Percentiles rank a stretch among this genome's conserved stretches.
phyloP scores from a whole-genome alignment of 2,888 invertebrate species.

The Neria commutata region DNA sequence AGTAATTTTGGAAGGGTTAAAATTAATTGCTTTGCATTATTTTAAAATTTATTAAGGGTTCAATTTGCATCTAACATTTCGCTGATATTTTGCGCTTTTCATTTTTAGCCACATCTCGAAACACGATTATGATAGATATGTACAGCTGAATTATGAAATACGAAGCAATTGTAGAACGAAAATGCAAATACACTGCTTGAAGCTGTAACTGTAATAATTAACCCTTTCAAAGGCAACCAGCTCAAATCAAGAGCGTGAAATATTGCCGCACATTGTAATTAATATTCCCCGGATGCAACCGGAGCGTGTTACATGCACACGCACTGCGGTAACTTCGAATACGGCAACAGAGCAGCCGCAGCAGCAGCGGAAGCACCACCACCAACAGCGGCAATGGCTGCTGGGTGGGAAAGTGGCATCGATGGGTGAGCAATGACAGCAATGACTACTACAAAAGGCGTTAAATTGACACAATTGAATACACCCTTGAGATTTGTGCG shows the following conservation, averaged over 20 bases:
- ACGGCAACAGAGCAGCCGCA: neutral
- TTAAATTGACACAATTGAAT: conserved; percentile 53
- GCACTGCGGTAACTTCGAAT: neutral
- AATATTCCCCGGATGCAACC: conserved; percentile 9
- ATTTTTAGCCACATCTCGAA: neutral
- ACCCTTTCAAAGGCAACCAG: neutral
- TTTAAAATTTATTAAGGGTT: too few relatives aligned
- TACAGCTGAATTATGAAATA: conserved; percentile 46
- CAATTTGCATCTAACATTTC: too few relatives aligned
- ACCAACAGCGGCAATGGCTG: too few relatives aligned
- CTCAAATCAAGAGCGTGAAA: neutral
- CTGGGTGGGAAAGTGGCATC: neutral
- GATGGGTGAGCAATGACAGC: conserved; percentile 15
- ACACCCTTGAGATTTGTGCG: conserved; percentile 46
- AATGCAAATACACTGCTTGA: neutral
- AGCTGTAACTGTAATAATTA: neutral
- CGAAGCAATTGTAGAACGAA: neutral
- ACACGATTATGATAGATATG: conserved; percentile 9
- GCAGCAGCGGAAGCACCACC: too few relatives aligned
- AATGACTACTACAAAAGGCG: conserved; percentile 46
- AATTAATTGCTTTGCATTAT: too few relatives aligned
- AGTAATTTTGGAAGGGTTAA: too few relatives aligned
- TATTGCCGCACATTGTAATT: conserved; percentile 6
- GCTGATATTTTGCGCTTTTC: neutral
- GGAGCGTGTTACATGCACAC: neutral